These are phyloP conservation scores for Frankliniella intonsa DNA, from an alignment of 2,888 invertebrate species.

Conservation along the genomic window DNA sequence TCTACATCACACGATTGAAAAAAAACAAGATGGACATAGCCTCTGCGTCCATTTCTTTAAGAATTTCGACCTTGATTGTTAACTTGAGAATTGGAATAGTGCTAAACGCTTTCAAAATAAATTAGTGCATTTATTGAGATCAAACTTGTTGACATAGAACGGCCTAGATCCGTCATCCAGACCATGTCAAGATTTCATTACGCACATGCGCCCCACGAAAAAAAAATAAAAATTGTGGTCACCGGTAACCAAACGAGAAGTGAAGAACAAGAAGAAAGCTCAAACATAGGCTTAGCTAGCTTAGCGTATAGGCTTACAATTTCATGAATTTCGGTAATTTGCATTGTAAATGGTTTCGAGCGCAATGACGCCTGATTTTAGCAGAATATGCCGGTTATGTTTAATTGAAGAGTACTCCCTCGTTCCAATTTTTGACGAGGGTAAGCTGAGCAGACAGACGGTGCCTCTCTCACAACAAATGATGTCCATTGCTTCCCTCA, in stretches of 20 bases:
- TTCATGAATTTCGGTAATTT: constrained; percentile 18
- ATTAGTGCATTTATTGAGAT: too few relatives aligned
- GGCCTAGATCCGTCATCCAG: too few relatives aligned
- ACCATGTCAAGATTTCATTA: background rate
- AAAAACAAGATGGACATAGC: constrained; percentile 24
- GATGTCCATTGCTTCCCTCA: constrained; percentile 13
- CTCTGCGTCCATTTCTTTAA: background rate
- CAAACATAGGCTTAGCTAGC: constrained; percentile 26
- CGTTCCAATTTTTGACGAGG: constrained; percentile 7
- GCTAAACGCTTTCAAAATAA: too few relatives aligned
- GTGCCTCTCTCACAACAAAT: constrained; percentile 20
- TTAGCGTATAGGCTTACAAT: constrained; percentile 18
- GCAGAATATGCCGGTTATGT: constrained; percentile 24
- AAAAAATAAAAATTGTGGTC: constrained; percentile 18
- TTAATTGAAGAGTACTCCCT: constrained; percentile 20
- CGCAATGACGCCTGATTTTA: constrained; percentile 13
- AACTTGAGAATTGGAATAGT: too few relatives aligned
- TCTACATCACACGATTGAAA: background rate
- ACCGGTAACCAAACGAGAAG: constrained; percentile 26
- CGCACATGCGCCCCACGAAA: background rate
- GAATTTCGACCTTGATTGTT: too few relatives aligned
- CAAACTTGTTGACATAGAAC: background rate
- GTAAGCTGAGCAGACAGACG: background rate
- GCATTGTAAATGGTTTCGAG: background rate
- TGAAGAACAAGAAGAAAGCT: constrained; percentile 25